phyloP scores from a whole-genome alignment of 35 echinoderm and acorn worm genomes.

The Apostichopus californicus region DNA sequence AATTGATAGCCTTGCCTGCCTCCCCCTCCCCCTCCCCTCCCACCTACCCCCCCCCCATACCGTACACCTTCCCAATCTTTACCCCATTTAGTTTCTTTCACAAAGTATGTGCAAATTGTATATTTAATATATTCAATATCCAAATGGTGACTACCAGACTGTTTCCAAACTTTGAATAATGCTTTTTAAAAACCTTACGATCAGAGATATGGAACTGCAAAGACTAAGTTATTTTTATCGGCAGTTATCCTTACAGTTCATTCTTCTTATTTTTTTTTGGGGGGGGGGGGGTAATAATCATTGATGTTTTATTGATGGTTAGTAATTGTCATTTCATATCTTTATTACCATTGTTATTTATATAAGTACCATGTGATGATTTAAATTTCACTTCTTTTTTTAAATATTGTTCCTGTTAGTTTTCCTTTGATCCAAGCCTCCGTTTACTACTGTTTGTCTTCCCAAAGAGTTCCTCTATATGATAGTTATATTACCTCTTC shows the following conservation, averaged over 20 bases:
- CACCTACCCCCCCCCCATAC: too few species aligned
- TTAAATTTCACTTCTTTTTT: background rate
- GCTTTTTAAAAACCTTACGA: background rate
- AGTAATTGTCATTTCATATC: too few species aligned
- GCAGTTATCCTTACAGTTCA: background rate
- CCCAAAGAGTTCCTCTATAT: conserved; percentile 18
- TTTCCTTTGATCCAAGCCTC: background rate
- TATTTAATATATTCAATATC: too few species aligned
- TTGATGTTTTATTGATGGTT: too few species aligned
- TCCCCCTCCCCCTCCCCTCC: too few species aligned
- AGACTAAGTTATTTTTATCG: background rate
- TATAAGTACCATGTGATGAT: too few species aligned
- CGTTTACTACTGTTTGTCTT: background rate
- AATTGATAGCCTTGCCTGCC: too few species aligned
- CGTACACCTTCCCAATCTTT: too few species aligned
- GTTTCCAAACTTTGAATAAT: background rate
- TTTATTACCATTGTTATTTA: too few species aligned
- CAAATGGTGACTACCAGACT: too few species aligned
- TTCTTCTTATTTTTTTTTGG: background rate
- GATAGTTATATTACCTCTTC: background rate
- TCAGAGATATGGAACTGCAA: background rate
- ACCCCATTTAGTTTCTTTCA: too few species aligned
- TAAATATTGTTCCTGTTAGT: background rate
- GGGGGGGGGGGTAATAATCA: background rate
- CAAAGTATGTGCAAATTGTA: too few species aligned